phyloP scores from a whole-genome alignment of 2,113 vertebrate species.

The Embiotoca jacksoni region DNA sequence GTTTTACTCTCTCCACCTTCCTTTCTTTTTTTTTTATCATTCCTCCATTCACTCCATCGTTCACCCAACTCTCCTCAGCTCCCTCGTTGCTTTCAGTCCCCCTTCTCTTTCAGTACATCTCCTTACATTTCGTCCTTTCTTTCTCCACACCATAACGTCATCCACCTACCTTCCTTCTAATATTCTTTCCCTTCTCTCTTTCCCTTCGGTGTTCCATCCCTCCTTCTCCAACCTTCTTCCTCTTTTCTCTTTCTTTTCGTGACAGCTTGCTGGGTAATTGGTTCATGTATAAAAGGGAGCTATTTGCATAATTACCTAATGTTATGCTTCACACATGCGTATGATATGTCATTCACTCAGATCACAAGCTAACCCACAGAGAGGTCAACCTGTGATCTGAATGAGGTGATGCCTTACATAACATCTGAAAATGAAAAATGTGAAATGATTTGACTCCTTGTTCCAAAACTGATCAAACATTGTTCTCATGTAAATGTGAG shows the following conservation, averaged over 20 bases:
- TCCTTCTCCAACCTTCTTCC: background rate
- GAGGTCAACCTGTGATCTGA: constrained; percentile 22
- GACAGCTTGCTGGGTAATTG: constrained; percentile 44
- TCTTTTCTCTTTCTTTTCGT: background rate
- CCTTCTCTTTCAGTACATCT: background rate
- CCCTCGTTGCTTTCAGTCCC: background rate
- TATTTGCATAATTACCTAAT: constrained; percentile 53
- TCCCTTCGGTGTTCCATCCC: background rate
- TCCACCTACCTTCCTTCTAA: background rate
- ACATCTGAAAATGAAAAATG: constrained; percentile 2
- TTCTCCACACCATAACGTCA: background rate
- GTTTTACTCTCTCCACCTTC: background rate
- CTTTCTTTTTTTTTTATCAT: background rate
- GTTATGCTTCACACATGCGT: constrained; percentile 15
- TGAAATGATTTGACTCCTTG: constrained; percentile 1
- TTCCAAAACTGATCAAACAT: constrained; percentile 25
- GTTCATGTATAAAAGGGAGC: constrained; percentile 26
- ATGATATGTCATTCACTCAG: constrained; percentile 9
- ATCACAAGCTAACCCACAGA: constrained; percentile 18
- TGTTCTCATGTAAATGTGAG: background rate
- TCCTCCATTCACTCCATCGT: background rate
- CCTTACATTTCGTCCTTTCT: background rate
- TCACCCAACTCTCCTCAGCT: background rate
- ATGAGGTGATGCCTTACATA: constrained; percentile 9
- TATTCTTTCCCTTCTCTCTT: background rate